These are phyloP conservation scores for Tragelaphus scriptus DNA, from an alignment of 2,113 vertebrate genomes.

Conservation along the genomic window DNA sequence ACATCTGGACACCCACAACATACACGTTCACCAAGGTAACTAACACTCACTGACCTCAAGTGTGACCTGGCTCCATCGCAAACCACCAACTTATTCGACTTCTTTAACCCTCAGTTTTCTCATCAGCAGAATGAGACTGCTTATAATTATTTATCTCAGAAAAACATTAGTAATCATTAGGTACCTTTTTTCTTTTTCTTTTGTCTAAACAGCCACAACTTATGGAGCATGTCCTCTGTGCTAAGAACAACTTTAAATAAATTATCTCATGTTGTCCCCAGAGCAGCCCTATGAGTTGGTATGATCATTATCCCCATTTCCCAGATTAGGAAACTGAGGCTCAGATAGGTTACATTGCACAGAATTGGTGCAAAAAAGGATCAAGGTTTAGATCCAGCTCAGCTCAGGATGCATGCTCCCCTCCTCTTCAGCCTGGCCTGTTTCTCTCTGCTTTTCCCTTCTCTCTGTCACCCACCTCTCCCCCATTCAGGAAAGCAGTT, in stretches of 20 bases:
- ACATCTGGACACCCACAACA: not conserved
- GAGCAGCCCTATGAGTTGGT: too few species aligned
- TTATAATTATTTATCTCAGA: not conserved
- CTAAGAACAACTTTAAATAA: not conserved
- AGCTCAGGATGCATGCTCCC: not conserved
- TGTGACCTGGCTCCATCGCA: not conserved
- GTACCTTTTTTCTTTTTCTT: not conserved
- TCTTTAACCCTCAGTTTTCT: not conserved
- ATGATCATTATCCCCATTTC: not conserved
- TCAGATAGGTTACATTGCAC: not conserved
- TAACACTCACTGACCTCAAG: not conserved
- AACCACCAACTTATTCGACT: not conserved
- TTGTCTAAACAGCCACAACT: not conserved
- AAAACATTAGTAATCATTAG: not conserved
- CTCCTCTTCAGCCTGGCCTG: accelerated
- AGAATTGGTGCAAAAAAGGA: not conserved
- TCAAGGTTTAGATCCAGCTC: not conserved
- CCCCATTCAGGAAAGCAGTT: not conserved
- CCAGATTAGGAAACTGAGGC: not conserved
- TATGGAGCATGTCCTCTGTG: not conserved
- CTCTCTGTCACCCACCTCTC: too few species aligned
- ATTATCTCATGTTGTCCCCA: too few species aligned
- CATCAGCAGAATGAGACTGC: not conserved
- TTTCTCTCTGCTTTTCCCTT: not conserved
- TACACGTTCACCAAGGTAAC: not conserved